These are phyloP conservation scores for Plusia festucae DNA, from an alignment of 2,888 invertebrate genomes.

Conservation along the genomic window DNA sequence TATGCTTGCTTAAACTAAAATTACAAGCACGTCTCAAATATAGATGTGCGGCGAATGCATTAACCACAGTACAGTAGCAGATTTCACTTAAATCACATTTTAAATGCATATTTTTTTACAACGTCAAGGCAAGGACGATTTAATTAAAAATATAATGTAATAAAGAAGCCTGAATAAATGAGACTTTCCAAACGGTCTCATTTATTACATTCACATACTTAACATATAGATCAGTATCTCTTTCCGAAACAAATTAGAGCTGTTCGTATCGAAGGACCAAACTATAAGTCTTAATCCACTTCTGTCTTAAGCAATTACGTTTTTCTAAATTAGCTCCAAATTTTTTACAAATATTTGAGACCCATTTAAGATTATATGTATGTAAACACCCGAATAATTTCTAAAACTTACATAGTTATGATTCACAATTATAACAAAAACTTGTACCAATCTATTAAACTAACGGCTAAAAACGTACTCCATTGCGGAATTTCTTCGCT, in stretches of 20 bases:
- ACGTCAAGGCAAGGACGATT: background rate
- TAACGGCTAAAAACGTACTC: background rate
- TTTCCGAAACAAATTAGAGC: background rate
- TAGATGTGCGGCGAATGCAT: constrained; percentile 34
- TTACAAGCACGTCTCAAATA: constrained; percentile 33
- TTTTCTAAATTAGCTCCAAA: background rate
- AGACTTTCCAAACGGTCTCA: background rate
- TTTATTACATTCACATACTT: background rate
- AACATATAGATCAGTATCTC: background rate
- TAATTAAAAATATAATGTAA: background rate
- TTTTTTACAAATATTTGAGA: too few species aligned
- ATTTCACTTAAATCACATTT: too few species aligned
- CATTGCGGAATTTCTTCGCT: constrained; percentile 24
- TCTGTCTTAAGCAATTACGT: background rate
- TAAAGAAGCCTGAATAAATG: constrained; percentile 2
- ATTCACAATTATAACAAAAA: constrained; percentile 38
- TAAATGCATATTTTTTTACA: background rate
- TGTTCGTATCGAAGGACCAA: constrained; percentile 5
- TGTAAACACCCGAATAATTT: too few species aligned
- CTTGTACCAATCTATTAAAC: constrained; percentile 15
- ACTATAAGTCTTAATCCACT: background rate
- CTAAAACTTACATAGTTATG: constrained; percentile 20
- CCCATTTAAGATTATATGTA: too few species aligned
- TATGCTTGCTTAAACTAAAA: constrained; percentile 13
- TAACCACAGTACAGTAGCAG: constrained; percentile 21